Evolutionary conservation across 2,113 vertebrate species (phyloP), one percentile per base, ranked within the genome.

Genomic region (Mola mola): DNA sequence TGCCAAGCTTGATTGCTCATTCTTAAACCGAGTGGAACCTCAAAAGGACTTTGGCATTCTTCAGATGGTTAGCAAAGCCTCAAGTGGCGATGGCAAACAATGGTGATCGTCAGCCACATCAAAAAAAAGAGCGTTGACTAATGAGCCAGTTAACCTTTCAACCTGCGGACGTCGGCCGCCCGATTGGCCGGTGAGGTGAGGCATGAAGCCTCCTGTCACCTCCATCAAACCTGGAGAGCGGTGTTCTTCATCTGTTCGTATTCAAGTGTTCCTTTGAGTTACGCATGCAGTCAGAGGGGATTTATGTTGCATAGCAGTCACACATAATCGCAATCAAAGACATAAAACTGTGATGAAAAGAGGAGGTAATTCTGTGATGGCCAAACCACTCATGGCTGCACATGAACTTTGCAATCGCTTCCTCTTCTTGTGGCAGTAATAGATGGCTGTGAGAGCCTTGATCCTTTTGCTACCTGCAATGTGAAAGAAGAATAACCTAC

Each of bases 101-200:
- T 61, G 41, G 46, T 38, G 61, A 77, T 81, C 78, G 66, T 75
- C 71, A 83, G 80, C 72, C 55, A 16, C 63, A 76, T 86, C 67
- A 63, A 69, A 60, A 63, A 69, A 60, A 72, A 78, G 62, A 66
- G 58, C 56, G 70, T 78, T 33, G 9, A 33, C 70, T 73, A 86
- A 88, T 78, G 75, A 88, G 59, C 60, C 51, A 56, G 75, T 79
- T 89, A 78, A 88, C 82, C 77, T 75, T 74, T 83, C 56, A 85
- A 81, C 83, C 63, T 13, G 55, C 46, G 49, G 22, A 60, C 36
- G 34, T 55, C 48, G 8, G 36, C 24, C 57, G 31, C 46, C 70
- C 34, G 36, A 66, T 56, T 76, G 58, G 62, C 6, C 5, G 1
- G 10, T 50, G 38, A 49, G 69, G 66, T 55, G 50, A 41, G 76